A percentile compares a stretch with the other conserved stretches of the same genome.
Conservation (phyloP, 2,113 vertebrate genomes). For the Uria aalge region DNA sequence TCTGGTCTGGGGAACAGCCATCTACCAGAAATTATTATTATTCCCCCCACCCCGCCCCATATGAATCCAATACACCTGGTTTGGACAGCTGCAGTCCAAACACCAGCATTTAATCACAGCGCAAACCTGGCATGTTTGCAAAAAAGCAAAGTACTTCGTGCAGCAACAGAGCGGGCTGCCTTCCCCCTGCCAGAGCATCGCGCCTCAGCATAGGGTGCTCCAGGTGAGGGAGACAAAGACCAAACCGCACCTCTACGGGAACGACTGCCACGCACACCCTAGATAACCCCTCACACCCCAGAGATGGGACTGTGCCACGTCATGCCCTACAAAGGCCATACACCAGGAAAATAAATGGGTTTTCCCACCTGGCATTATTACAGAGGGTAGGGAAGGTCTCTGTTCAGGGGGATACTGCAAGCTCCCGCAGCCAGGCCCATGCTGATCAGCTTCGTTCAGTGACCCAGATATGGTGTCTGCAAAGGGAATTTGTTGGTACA, state of each 20-base stretch:
- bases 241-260: background rate
- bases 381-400: background rate
- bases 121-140: background rate
- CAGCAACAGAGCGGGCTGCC: background rate
- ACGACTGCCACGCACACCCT: fast-evolving
- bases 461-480: background rate
- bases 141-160: background rate
- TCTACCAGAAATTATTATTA: background rate
- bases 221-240: background rate
- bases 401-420: background rate
- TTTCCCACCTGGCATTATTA: background rate
- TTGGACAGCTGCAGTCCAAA: slow-evolving; percentile 35
- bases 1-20: background rate
- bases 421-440: background rate
- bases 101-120: background rate
- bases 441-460: background rate
- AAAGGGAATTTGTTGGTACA: background rate
- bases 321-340: background rate
- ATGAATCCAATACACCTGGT: background rate
- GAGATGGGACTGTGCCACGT: background rate
- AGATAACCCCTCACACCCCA: background rate
- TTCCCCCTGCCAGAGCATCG: background rate
- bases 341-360: background rate
- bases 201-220: background rate
- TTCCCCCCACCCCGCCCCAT: background rate